phyloP scores from a whole-genome alignment of 2,888 invertebrate genomes.

The Hypselothyrea guttata region DNA sequence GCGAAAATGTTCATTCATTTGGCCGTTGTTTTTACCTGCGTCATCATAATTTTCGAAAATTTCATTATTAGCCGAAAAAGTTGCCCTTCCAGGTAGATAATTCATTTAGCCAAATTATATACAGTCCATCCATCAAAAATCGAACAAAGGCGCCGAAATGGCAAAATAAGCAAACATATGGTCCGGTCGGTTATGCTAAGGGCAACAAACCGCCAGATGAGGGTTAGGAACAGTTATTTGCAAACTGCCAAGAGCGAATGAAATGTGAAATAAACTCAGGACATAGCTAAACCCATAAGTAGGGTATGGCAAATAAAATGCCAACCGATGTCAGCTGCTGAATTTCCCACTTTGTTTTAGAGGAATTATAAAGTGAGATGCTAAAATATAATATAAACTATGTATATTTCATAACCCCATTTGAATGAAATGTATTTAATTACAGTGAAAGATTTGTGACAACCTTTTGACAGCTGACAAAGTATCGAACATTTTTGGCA shows the following conservation, averaged over 20 bases:
- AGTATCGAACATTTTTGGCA: slow-evolving; percentile 24
- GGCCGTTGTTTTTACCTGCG: slow-evolving; percentile 39
- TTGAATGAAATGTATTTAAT: slow-evolving; percentile 7
- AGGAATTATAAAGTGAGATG: neutral
- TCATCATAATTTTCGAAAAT: slow-evolving; percentile 32
- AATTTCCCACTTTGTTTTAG: no score
- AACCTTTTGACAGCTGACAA: slow-evolving; percentile 24
- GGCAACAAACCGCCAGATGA: no score
- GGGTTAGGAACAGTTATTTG: slow-evolving; percentile 15
- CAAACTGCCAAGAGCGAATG: slow-evolving; percentile 5
- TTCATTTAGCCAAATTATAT: slow-evolving; percentile 46
- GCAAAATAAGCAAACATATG: slow-evolving; percentile 51
- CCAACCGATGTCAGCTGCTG: no score
- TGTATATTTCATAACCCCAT: neutral
- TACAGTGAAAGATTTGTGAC: slow-evolving; percentile 24
- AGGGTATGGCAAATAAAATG: slow-evolving; percentile 15
- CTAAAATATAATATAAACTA: neutral
- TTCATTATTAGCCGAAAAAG: slow-evolving; percentile 30
- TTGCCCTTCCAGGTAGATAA: slow-evolving; percentile 34
- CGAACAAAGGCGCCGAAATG: slow-evolving; percentile 50
- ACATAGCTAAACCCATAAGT: neutral
- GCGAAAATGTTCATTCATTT: slow-evolving; percentile 28
- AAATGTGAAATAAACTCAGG: slow-evolving; percentile 20
- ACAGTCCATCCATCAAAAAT: slow-evolving; percentile 53
- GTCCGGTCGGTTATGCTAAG: slow-evolving; percentile 23